A percentile compares a stretch with the other conserved stretches of the same genome.
phyloP scores from a whole-genome alignment of 2,113 vertebrate genomes.

The Hystrix brachyura region DNA sequence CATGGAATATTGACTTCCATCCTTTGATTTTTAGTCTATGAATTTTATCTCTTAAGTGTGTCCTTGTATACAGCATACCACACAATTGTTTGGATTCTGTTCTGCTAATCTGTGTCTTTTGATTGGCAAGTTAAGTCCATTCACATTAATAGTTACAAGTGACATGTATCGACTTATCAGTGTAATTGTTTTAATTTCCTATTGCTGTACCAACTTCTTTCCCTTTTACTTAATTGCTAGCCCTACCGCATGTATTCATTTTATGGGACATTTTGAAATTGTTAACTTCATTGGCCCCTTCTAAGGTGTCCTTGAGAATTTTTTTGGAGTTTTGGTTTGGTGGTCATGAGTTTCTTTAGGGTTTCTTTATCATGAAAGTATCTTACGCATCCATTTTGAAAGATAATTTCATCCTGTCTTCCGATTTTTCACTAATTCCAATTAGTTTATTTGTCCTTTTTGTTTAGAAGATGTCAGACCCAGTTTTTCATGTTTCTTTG shows the following conservation, averaged over 20 bases:
- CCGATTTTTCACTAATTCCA: neutral
- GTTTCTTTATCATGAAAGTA: neutral
- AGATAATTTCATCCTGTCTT: neutral
- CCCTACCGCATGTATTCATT: neutral
- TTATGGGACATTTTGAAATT: neutral
- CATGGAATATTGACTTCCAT: neutral
- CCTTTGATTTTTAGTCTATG: neutral
- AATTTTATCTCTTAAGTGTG: neutral
- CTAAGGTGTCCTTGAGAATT: neutral
- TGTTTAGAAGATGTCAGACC: neutral
- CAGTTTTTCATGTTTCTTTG: neutral
- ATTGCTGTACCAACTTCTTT: neutral
- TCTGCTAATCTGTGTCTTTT: neutral
- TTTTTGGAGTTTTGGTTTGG: neutral
- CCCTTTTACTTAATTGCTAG: neutral
- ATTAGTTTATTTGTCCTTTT: neutral
- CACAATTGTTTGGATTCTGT: neutral
- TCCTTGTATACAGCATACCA: neutral
- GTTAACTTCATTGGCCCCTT: neutral
- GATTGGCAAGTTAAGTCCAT: neutral
- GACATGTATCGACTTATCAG: neutral
- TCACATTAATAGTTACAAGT: neutral
- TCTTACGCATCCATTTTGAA: neutral
- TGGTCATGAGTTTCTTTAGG: neutral
- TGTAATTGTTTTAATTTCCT: neutral